Conservation (phyloP, 1,140 invertebrate genomes). For the Thaumatotibia leucotreta region DNA sequence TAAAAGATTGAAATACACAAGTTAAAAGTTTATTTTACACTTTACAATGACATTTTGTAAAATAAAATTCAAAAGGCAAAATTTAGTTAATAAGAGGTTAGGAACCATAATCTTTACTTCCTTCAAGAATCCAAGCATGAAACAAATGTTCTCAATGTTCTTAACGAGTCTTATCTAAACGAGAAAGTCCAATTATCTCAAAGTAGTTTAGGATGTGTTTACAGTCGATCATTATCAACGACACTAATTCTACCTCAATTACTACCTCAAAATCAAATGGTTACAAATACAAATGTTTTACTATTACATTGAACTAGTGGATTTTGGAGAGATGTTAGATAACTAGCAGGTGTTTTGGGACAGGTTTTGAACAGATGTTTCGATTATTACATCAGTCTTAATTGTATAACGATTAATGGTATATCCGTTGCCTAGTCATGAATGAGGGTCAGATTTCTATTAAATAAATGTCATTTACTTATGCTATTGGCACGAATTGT, state of each 20-base stretch:
- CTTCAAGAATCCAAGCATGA: not conserved
- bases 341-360: not conserved
- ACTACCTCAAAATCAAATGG: not conserved
- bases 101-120: too few species aligned
- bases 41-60: too few species aligned
- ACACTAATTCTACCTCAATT: not conserved
- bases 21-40: too few species aligned
- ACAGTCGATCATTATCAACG: not conserved
- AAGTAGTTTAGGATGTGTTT: not conserved
- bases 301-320: not conserved
- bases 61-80: too few species aligned
- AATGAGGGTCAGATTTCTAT: too few species aligned
- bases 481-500: too few species aligned
- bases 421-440: not conserved
- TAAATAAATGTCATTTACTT: too few species aligned
- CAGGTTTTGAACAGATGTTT: not conserved
- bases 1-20: too few species aligned
- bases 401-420: not conserved
- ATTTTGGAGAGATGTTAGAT: not conserved
- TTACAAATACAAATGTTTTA: not conserved
- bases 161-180: not conserved
- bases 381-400: not conserved
- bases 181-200: conserved; percentile 2
- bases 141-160: not conserved
- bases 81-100: too few species aligned